Evolutionary conservation across 2,797 vertebrate species (phyloP).

Genomic region (Microctenopoma stevenorrisi): DNA sequence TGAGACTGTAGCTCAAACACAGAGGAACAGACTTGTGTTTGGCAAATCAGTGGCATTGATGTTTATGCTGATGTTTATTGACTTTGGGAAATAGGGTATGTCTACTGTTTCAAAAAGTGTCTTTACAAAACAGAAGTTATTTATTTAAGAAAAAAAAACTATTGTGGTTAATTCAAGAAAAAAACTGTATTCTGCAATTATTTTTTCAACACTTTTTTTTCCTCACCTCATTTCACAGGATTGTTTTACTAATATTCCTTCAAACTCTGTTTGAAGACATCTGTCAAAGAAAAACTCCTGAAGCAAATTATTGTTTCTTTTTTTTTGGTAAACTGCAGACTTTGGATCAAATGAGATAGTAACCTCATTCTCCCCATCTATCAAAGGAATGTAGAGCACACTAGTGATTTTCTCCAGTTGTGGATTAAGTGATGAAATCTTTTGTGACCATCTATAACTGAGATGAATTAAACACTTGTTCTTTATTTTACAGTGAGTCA

Average conservation of each 20-base stretch:
- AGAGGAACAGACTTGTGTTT: constrained; percentile 66
- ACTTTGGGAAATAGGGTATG: constrained; percentile 97
- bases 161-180: constrained; percentile 97
- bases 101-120: constrained; percentile 99
- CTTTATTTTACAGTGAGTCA: constrained; percentile 63
- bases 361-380: constrained; percentile 59
- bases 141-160: constrained; percentile 98
- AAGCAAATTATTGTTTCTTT: constrained; percentile 40
- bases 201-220: constrained; percentile 88
- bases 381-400: constrained; percentile 64
- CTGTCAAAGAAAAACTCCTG: constrained; percentile 53
- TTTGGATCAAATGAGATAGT: constrained; percentile 54
- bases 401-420: constrained; percentile 62
- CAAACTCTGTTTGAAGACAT: constrained; percentile 87
- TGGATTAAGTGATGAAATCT: constrained; percentile 69
- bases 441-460: constrained; percentile 67
- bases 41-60: constrained; percentile 80
- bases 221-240: constrained; percentile 75
- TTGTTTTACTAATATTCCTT: constrained; percentile 89
- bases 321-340: constrained; percentile 40
- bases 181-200: constrained; percentile 95
- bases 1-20: constrained; percentile 61
- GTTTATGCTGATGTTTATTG: constrained; percentile 86
- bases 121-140: constrained; percentile 99
- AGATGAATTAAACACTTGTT: constrained; percentile 67